Evolutionary conservation across 92 coral and sea anemone species (phyloP).

Genomic region (Blastomussa wellsi): DNA sequence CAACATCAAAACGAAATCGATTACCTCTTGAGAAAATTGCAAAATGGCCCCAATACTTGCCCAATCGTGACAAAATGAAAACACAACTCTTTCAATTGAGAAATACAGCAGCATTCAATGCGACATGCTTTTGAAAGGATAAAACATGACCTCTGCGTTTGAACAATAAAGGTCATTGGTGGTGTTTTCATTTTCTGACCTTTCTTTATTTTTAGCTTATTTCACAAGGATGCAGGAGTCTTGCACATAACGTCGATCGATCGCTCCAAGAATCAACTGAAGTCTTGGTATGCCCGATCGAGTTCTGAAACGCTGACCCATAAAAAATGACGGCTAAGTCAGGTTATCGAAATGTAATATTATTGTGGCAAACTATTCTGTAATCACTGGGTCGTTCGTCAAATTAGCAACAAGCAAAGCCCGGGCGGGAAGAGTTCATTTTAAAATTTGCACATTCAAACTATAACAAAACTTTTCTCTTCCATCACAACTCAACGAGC

Average conservation of each 20-base stretch:
- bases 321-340: not conserved
- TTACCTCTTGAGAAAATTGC: not conserved
- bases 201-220: not conserved
- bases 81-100: not conserved
- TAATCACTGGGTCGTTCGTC: not conserved
- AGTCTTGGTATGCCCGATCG: not conserved
- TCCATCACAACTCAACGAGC: not conserved
- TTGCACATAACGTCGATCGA: not conserved
- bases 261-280: not conserved
- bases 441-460: not conserved
- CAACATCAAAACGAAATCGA: conserved; percentile 1
- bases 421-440: not conserved
- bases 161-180: conserved; percentile 3
- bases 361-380: not conserved
- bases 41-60: not conserved
- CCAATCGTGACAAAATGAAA: not conserved
- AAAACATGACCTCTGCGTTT: not conserved
- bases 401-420: not conserved
- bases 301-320: not conserved
- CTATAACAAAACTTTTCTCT: not conserved
- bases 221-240: not conserved
- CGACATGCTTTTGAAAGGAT: conserved; percentile 8
- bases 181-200: not conserved
- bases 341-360: not conserved
- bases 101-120: conserved; percentile 11